Evolutionary conservation across 2,888 invertebrate genomes (phyloP).

Genomic region (Pharmacophagus antenor): DNA sequence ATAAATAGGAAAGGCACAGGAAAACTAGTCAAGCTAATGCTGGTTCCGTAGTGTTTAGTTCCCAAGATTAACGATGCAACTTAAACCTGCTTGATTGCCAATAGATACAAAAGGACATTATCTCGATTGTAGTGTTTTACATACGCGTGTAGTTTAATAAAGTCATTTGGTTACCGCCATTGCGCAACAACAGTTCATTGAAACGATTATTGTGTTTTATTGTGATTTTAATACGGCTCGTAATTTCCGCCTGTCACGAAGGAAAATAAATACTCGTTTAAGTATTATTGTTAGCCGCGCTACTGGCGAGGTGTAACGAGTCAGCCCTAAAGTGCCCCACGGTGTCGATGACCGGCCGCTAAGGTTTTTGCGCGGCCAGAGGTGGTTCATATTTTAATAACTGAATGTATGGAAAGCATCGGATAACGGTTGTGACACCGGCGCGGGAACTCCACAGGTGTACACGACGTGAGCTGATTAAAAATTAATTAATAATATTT

Average conservation of each 20-base stretch:
- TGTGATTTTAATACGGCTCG: conserved; percentile 35
- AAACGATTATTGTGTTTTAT: conserved; percentile 33
- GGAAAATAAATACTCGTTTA: conserved; percentile 50
- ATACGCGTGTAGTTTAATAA: conserved; percentile 23
- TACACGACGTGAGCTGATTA: neutral
- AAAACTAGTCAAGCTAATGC: neutral
- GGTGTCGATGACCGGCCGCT: conserved; percentile 72
- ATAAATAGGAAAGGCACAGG: neutral
- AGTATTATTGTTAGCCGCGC: conserved; percentile 50
- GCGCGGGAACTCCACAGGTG: conserved; percentile 8
- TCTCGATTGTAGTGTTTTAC: conserved; percentile 5
- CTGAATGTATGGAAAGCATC: conserved; percentile 72
- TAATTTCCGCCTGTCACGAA: conserved; percentile 41
- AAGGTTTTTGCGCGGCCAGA: conserved; percentile 72
- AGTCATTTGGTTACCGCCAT: conserved; percentile 23
- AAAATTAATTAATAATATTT: neutral
- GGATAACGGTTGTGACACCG: conserved; percentile 40
- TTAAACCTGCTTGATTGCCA: neutral
- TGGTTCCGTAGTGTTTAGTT: neutral
- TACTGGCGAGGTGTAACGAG: conserved; percentile 64
- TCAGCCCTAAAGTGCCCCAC: conserved; percentile 77
- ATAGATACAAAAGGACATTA: conserved; percentile 12
- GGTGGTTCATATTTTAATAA: conserved; percentile 73
- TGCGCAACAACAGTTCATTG: conserved; percentile 34
- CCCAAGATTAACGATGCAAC: neutral